Percentiles rank a stretch among this genome's conserved stretches.
These are phyloP conservation scores for Laothoe populi DNA, from an alignment of 2,888 invertebrate species.

Conservation along the genomic window DNA sequence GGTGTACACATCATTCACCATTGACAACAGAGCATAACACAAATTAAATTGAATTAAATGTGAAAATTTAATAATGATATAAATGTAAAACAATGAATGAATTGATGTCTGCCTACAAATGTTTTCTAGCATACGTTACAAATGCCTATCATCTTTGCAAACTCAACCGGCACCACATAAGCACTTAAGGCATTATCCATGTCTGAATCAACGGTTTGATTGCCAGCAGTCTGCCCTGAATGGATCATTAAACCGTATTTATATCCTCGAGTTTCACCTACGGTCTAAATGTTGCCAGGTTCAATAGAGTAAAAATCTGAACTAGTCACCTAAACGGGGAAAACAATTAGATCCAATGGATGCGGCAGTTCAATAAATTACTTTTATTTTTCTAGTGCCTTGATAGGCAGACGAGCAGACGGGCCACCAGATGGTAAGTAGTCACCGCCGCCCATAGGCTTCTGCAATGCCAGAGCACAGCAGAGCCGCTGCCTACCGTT, in stretches of 20 bases:
- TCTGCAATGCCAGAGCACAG: too few relatives aligned
- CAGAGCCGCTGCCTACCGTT: too few relatives aligned
- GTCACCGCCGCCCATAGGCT: too few relatives aligned
- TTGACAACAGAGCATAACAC: too few relatives aligned
- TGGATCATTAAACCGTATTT: constrained; percentile 44
- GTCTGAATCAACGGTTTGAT: constrained; percentile 35
- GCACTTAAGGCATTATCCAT: constrained; percentile 25
- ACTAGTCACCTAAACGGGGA: background rate
- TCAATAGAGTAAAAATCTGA: constrained; percentile 11
- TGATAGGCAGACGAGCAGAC: too few relatives aligned
- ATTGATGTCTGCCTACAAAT: too few relatives aligned
- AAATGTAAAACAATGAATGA: too few relatives aligned
- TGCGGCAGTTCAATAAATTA: background rate
- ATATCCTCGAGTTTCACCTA: constrained; percentile 29
- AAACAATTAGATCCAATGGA: background rate
- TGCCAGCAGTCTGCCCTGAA: constrained; percentile 30
- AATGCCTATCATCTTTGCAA: background rate
- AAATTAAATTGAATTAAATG: too few relatives aligned
- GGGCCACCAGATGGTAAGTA: too few relatives aligned
- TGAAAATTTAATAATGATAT: background rate
- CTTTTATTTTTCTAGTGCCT: too few relatives aligned
- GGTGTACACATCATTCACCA: too few relatives aligned
- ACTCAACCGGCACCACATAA: constrained; percentile 12
- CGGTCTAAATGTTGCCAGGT: constrained; percentile 11
- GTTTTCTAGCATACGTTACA: background rate